phyloP scores from a whole-genome alignment of 2,888 invertebrate genomes.

The Plagodis dolabraria region DNA sequence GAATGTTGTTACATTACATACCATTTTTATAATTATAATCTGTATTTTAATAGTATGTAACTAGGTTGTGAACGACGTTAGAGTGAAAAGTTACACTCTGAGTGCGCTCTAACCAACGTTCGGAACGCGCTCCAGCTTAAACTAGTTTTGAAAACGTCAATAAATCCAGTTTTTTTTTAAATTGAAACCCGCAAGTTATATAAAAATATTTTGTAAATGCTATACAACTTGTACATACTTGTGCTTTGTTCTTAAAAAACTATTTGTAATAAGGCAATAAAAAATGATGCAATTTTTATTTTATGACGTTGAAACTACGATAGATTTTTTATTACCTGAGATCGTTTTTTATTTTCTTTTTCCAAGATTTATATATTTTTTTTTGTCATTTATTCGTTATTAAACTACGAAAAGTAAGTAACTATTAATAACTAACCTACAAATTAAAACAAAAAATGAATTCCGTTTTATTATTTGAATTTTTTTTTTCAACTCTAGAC shows the following conservation, averaged over 20 bases:
- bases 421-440: constrained; percentile 41
- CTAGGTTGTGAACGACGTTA: too few species aligned
- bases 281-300: background rate
- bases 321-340: constrained; percentile 48
- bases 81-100: too few species aligned
- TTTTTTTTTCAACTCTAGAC: constrained; percentile 30
- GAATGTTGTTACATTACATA: too few species aligned
- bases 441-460: constrained; percentile 24
- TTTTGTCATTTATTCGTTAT: constrained; percentile 66
- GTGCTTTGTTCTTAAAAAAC: constrained; percentile 2
- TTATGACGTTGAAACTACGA: constrained; percentile 4
- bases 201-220: too few species aligned
- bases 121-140: too few species aligned
- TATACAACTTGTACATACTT: background rate
- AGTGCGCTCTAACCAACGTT: too few species aligned
- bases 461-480: constrained; percentile 27
- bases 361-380: constrained; percentile 60
- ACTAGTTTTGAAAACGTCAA: too few species aligned
- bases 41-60: too few species aligned
- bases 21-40: too few species aligned
- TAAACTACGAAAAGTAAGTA: constrained; percentile 54
- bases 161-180: too few species aligned
- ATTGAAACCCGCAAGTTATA: too few species aligned
- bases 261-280: background rate
- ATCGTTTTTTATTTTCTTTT: constrained; percentile 73